Evolutionary conservation across 2,113 vertebrate genomes (phyloP).

Genomic region (Oncorhynchus nerka): DNA sequence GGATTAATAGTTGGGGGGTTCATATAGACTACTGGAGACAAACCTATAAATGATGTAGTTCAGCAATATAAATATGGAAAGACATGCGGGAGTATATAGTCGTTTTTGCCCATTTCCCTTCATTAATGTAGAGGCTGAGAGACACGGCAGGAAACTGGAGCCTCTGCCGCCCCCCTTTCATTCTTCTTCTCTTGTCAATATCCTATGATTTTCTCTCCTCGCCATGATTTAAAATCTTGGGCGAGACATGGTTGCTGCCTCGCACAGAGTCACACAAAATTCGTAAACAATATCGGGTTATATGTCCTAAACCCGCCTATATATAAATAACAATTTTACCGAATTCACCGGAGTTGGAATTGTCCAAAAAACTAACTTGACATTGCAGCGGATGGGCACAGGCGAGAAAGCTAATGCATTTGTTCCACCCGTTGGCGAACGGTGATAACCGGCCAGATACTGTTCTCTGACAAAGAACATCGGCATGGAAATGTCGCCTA

Average conservation of each 20-base stretch:
- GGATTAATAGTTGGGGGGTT: too few relatives aligned
- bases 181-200: conserved; percentile 46
- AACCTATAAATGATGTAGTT: neutral
- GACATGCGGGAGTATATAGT: conserved; percentile 15
- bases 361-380: conserved; percentile 4
- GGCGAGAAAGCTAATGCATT: conserved; percentile 41
- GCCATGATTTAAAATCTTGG: conserved; percentile 38
- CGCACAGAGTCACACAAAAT: neutral
- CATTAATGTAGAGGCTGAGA: conserved; percentile 44
- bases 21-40: neutral
- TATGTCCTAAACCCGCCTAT: neutral
- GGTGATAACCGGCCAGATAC: conserved; percentile 40
- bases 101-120: conserved; percentile 34
- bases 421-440: conserved; percentile 51
- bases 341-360: conserved; percentile 11
- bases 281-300: neutral
- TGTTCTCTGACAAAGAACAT: conserved; percentile 60
- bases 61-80: conserved; percentile 9
- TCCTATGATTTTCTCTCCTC: conserved; percentile 28
- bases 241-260: neutral
- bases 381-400: conserved; percentile 34
- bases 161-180: conserved; percentile 46
- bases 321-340: neutral
- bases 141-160: conserved; percentile 61
- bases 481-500: conserved; percentile 31